Conservation (phyloP, 1,140 invertebrate genomes). For the Procambarus virginalis region DNA sequence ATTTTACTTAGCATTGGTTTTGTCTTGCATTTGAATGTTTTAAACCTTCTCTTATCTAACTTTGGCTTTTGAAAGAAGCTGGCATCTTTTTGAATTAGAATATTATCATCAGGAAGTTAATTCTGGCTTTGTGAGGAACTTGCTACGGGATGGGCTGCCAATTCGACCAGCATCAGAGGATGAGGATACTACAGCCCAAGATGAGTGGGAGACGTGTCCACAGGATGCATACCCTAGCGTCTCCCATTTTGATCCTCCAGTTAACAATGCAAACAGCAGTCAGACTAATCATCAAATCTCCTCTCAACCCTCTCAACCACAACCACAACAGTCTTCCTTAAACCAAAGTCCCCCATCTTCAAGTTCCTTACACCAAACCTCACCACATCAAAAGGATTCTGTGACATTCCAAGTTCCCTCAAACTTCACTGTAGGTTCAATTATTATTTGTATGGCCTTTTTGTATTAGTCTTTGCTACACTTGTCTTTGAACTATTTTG, state of each 20-base stretch:
- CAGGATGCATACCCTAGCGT: not conserved
- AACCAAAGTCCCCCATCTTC: not conserved
- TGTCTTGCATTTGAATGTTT: not conserved
- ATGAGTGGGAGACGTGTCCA: not conserved
- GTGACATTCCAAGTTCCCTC: not conserved
- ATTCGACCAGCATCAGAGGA: not conserved
- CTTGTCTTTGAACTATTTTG: too few species aligned
- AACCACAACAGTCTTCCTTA: not conserved
- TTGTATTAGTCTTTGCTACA: too few species aligned
- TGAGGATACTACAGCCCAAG: not conserved
- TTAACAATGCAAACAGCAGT: not conserved
- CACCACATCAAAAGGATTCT: not conserved
- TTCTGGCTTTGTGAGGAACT: conserved; percentile 2
- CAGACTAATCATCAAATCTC: not conserved
- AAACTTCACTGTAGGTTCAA: conserved; percentile 25
- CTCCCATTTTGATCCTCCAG: not conserved
- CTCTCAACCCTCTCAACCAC: not conserved
- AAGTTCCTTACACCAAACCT: not conserved
- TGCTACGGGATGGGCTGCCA: not conserved
- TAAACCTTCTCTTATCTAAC: not conserved
- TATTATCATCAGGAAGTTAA: not conserved
- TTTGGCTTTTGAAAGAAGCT: not conserved
- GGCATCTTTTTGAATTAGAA: not conserved
- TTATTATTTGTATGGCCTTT: not conserved
- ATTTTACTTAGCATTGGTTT: not conserved